These are phyloP conservation scores for Tachypleus tridentatus DNA, from an alignment of 1,140 invertebrate species.

Conservation along the genomic window DNA sequence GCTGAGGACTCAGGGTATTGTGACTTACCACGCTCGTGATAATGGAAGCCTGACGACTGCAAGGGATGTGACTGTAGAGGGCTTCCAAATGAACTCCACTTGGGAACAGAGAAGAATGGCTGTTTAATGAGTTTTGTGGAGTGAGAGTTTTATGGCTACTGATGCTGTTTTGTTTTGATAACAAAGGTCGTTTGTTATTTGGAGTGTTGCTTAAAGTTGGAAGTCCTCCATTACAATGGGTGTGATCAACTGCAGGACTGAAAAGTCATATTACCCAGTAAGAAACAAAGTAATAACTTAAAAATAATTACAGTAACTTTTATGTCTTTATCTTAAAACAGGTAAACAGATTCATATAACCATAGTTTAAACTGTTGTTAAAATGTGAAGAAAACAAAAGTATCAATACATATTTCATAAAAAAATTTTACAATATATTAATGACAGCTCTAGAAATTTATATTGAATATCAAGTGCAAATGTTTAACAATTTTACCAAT, in stretches of 20 bases:
- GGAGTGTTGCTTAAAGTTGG: conserved; percentile 43
- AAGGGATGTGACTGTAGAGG: neutral
- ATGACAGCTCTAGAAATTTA: too few species aligned
- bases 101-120: conserved; percentile 33
- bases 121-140: conserved; percentile 50
- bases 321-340: too few species aligned
- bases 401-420: too few species aligned
- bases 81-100: neutral
- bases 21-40: conserved; percentile 5
- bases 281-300: too few species aligned
- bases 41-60: conserved; percentile 6
- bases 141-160: conserved; percentile 37
- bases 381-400: too few species aligned
- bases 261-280: too few species aligned
- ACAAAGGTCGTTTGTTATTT: conserved; percentile 34
- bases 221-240: conserved; percentile 54
- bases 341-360: too few species aligned
- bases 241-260: conserved; percentile 38
- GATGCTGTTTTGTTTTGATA: conserved; percentile 37
- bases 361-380: too few species aligned
- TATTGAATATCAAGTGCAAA: too few species aligned
- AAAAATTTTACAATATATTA: too few species aligned
- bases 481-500: too few species aligned
- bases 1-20: neutral
- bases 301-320: too few species aligned